Percentiles rank a stretch among this genome's conserved stretches.
Conservation (phyloP, 2,888 invertebrate genomes). For the Zhuqinia jingwanae region DNA sequence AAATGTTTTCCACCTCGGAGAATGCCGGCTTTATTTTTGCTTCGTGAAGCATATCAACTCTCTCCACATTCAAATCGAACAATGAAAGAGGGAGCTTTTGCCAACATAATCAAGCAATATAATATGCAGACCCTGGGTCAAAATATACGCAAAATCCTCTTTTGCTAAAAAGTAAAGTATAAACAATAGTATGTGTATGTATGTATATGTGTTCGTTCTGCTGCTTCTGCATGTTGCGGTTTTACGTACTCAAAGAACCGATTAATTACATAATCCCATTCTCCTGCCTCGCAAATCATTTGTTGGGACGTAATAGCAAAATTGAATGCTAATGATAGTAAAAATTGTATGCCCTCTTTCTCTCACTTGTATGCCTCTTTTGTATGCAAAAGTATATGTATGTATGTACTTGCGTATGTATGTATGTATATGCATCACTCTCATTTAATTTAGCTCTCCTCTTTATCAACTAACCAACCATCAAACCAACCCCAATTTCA, state of each 20-base stretch:
- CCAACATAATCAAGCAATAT: too few species aligned
- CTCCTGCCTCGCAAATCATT: slow-evolving; percentile 1
- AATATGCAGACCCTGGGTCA: too few species aligned
- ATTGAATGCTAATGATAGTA: not conserved
- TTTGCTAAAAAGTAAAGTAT: too few species aligned
- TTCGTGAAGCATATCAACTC: too few species aligned
- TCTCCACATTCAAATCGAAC: too few species aligned
- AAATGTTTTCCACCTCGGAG: too few species aligned
- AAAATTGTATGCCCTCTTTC: not conserved
- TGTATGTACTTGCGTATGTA: not conserved
- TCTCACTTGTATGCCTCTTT: not conserved
- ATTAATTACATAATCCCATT: slow-evolving; percentile 13
- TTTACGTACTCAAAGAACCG: slow-evolving; percentile 14
- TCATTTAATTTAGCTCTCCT: not conserved
- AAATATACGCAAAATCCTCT: too few species aligned
- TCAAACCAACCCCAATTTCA: not conserved
- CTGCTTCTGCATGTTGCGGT: slow-evolving; percentile 14
- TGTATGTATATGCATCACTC: not conserved
- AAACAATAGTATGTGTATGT: too few species aligned
- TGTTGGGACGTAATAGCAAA: not conserved
- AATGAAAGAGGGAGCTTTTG: too few species aligned
- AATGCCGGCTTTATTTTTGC: too few species aligned
- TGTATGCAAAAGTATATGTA: not conserved
- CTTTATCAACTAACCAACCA: not conserved
- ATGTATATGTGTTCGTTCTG: not conserved